A percentile compares a stretch with the other conserved stretches of the same genome.
Conservation (phyloP, 2,113 vertebrate genomes). For the Bubo scandiacus region DNA sequence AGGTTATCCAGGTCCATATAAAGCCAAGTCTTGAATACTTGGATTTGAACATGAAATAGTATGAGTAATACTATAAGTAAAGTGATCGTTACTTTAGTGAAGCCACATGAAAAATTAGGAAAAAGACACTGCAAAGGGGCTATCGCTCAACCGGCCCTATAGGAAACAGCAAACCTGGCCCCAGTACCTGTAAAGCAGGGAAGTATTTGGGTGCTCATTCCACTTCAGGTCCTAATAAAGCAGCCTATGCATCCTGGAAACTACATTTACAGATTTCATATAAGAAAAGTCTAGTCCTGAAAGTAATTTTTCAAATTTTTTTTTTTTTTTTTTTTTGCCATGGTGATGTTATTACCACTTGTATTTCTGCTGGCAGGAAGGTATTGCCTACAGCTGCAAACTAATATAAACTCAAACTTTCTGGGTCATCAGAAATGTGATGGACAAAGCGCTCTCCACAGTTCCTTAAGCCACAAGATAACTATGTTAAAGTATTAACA, state of each 20-base stretch:
- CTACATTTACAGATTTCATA: not conserved
- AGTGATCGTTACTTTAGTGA: not conserved
- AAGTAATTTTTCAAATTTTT: not conserved
- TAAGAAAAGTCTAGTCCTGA: not conserved
- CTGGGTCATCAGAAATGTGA: conserved; percentile 11
- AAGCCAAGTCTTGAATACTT: not conserved
- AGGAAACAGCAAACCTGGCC: not conserved
- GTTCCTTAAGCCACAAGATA: not conserved
- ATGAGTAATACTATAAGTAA: not conserved
- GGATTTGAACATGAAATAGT: not conserved
- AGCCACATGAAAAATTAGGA: not conserved
- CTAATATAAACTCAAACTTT: conserved; percentile 16
- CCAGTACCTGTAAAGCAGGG: not conserved
- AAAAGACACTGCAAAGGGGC: not conserved
- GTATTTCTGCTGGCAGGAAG: conserved; percentile 38
- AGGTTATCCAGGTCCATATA: not conserved
- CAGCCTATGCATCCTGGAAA: not conserved
- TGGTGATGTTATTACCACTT: conserved; percentile 32
- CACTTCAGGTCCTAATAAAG: not conserved
- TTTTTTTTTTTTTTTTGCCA: not conserved
- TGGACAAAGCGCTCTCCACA: not conserved
- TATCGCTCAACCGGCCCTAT: not conserved
- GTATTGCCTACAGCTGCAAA: conserved; percentile 38
- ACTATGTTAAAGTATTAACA: not conserved
- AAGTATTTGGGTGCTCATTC: not conserved